A percentile compares a stretch with the other conserved stretches of the same genome.
These are phyloP conservation scores for Caranx melampygus DNA, from an alignment of 2,113 vertebrate genomes.

Conservation along the genomic window DNA sequence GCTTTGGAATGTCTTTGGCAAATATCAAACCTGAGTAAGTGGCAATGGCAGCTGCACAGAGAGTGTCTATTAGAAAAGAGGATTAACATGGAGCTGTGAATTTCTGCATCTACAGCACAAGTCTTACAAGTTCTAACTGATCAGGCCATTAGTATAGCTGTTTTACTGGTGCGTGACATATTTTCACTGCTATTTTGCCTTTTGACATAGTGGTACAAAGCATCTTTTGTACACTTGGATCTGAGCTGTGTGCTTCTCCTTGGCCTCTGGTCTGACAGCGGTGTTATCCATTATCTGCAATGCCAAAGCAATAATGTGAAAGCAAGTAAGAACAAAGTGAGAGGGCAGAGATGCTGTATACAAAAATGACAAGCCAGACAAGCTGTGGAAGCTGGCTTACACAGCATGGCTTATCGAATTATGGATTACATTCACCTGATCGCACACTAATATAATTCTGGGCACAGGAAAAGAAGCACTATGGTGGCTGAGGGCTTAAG, in stretches of 20 bases:
- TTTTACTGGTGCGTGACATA: background rate
- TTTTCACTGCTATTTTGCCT: background rate
- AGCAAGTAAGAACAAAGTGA: background rate
- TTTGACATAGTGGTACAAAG: too few relatives aligned
- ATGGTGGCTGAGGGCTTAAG: background rate
- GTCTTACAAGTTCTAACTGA: conserved; percentile 5
- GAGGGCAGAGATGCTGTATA: background rate
- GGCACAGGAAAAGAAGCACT: background rate
- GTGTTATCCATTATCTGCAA: background rate
- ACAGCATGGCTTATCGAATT: too few relatives aligned
- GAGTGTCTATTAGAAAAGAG: conserved; percentile 33
- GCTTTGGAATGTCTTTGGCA: conserved; percentile 67
- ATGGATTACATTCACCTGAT: background rate
- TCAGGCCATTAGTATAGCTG: background rate
- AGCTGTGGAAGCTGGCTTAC: too few relatives aligned
- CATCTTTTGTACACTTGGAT: too few relatives aligned
- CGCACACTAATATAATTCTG: background rate
- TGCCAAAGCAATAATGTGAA: background rate
- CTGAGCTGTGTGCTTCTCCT: too few relatives aligned
- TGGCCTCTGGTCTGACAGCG: too few relatives aligned
- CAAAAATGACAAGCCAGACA: background rate
- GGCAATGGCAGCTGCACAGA: conserved; percentile 71
- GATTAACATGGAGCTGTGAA: conserved; percentile 34
- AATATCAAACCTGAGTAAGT: conserved; percentile 64
- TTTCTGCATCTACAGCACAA: conserved; percentile 30